A percentile compares a stretch with the other conserved stretches of the same genome.
These are phyloP conservation scores for Norana najaformis DNA, from an alignment of 2,888 invertebrate species.

Conservation along the genomic window DNA sequence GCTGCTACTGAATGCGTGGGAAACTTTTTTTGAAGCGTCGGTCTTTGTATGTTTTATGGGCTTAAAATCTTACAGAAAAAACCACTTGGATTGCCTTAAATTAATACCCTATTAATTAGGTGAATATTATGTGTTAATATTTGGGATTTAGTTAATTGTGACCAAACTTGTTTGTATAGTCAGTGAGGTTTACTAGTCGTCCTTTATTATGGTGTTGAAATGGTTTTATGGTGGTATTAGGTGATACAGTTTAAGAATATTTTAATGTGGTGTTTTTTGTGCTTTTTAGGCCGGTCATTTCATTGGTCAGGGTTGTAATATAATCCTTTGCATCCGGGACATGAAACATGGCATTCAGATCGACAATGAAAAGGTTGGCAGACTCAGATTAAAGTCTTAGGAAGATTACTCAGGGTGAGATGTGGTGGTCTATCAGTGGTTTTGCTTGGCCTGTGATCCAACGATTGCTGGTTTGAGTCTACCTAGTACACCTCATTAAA, in stretches of 20 bases:
- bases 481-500: neutral
- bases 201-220: no score
- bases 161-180: no score
- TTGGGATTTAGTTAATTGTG: no score
- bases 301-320: slow-evolving; percentile 81
- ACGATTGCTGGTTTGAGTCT: neutral
- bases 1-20: neutral
- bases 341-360: slow-evolving; percentile 70
- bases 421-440: neutral
- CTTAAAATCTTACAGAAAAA: neutral
- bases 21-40: neutral
- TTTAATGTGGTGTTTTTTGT: neutral
- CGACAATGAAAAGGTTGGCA: slow-evolving; percentile 72
- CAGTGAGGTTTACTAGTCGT: no score
- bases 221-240: no score
- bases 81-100: neutral
- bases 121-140: neutral
- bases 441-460: neutral
- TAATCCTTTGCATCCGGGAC: slow-evolving; percentile 83
- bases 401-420: neutral
- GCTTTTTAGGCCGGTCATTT: slow-evolving; percentile 79
- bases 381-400: neutral
- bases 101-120: neutral
- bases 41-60: neutral
- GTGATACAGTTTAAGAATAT: neutral